phyloP scores from a whole-genome alignment of 2,888 invertebrate species.

The Cerastoderma edule region DNA sequence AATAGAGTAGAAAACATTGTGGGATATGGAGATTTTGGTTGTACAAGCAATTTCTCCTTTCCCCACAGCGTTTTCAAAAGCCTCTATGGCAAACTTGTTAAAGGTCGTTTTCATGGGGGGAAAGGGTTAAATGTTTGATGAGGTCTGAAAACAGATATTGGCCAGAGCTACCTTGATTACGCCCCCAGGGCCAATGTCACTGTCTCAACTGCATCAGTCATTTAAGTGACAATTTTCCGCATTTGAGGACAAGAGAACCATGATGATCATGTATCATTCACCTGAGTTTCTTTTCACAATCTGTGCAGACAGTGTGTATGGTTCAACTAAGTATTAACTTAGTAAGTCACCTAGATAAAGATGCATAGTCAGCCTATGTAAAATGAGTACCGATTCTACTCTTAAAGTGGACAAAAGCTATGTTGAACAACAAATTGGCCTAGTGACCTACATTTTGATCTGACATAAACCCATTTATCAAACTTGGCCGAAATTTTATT shows the following conservation, averaged over 20 bases:
- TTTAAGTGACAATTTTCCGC: conserved; percentile 3
- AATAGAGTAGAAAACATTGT: no score
- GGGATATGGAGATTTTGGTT: no score
- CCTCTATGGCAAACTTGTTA: conserved; percentile 5
- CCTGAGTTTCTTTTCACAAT: conserved; percentile 5
- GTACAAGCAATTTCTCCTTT: conserved; percentile 5
- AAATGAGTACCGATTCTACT: conserved; percentile 5
- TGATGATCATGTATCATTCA: conserved; percentile 5
- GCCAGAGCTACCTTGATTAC: conserved; percentile 5
- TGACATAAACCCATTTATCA: conserved; percentile 5
- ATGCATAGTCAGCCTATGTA: conserved; percentile 3
- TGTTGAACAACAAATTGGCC: conserved; percentile 5
- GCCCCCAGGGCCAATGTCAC: conserved; percentile 5
- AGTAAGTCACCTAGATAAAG: conserved; percentile 3
- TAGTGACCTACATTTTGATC: no score
- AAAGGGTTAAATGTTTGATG: conserved; percentile 1
- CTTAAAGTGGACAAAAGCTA: conserved; percentile 5
- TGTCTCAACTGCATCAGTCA: conserved; percentile 5
- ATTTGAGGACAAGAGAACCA: no score
- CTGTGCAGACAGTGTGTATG: conserved; percentile 5
- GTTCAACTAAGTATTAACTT: conserved; percentile 5
- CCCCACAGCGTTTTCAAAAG: no score
- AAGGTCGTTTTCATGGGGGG: conserved; percentile 3
- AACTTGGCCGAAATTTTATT: conserved; percentile 5
- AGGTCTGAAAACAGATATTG: conserved; percentile 3